Percentiles rank a stretch among this genome's conserved stretches.
Evolutionary conservation across 2,113 vertebrate genomes (phyloP).

Genomic region (Stigmatopora nigra): DNA sequence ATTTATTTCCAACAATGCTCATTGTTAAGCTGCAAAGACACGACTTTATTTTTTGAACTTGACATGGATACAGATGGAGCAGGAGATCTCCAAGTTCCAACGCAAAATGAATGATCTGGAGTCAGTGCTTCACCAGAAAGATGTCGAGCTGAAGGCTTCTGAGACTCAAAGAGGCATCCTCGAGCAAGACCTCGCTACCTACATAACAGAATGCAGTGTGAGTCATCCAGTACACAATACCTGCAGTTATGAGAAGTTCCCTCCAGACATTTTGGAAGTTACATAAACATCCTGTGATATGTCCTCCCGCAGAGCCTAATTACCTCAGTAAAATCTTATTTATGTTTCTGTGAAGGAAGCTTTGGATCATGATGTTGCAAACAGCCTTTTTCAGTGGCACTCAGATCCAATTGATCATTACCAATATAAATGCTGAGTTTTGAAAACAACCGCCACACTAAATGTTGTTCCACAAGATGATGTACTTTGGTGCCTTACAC

Average conservation of each 20-base stretch:
- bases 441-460: not conserved
- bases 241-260: conserved; percentile 1
- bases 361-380: not conserved
- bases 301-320: not conserved
- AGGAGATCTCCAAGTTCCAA: conserved; percentile 98
- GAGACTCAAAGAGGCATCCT: conserved; percentile 96
- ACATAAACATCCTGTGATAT: conserved; percentile 4
- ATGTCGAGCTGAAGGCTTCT: conserved; percentile 97
- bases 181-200: conserved; percentile 98
- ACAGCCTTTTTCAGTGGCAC: not conserved
- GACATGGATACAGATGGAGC: conserved; percentile 83
- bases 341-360: not conserved
- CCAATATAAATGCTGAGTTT: not conserved
- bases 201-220: conserved; percentile 99
- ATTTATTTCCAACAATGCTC: not conserved
- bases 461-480: not conserved
- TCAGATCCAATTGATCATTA: not conserved
- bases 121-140: conserved; percentile 98
- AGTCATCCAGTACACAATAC: conserved; percentile 55
- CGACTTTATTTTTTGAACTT: not conserved
- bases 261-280: not conserved
- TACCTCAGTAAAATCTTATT: not conserved
- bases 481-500: not conserved
- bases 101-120: conserved; percentile 99
- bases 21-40: not conserved